Evolutionary conservation across 2,113 vertebrate species (phyloP).

Genomic region (Centrocercus urophasianus): DNA sequence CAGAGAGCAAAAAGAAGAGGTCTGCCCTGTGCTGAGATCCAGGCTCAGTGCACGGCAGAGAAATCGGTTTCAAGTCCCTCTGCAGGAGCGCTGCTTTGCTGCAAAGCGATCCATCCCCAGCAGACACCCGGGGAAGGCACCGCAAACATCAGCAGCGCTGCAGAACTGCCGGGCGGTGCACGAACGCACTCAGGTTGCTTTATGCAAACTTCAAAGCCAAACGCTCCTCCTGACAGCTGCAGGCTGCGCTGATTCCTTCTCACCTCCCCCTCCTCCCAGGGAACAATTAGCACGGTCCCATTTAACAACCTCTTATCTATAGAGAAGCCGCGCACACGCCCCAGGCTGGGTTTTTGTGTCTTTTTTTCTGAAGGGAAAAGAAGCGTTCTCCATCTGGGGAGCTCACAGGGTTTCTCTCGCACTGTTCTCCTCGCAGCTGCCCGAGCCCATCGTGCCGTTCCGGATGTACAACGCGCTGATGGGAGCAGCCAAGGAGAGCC

Average conservation of each 20-base stretch:
- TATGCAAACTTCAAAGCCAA: background rate
- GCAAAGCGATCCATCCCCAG: background rate
- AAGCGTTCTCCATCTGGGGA: background rate
- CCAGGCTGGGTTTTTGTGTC: background rate
- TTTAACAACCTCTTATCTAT: rapidly evolving
- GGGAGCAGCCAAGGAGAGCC: constrained; percentile 94
- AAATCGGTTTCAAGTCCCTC: background rate
- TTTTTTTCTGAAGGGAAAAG: background rate
- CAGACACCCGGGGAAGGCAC: rapidly evolving
- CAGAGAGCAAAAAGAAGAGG: background rate
- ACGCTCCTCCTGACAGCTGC: rapidly evolving
- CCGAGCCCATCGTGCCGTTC: constrained; percentile 93
- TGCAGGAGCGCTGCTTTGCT: rapidly evolving
- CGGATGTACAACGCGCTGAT: constrained; percentile 91
- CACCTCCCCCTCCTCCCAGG: background rate
- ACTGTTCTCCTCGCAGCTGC: constrained; percentile 79
- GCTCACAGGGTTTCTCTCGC: no score
- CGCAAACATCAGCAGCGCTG: background rate
- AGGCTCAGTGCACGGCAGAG: rapidly evolving
- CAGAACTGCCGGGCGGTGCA: background rate
- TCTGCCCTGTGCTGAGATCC: rapidly evolving
- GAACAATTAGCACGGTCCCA: background rate
- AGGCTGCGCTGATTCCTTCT: rapidly evolving
- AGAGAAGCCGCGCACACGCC: background rate
- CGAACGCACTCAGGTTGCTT: background rate